phyloP scores from a whole-genome alignment of 1,140 invertebrate genomes.

The fruit fly (Drosophila melanogaster) region Release_6_plus_ISO1_MT NT_033777.3:24662501-24663000 shows the following conservation, averaged over 20 bases:
- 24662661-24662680: conserved; percentile 70
- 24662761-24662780: conserved; percentile 54
- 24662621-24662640: conserved; percentile 36
- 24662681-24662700: conserved; percentile 55
- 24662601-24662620: conserved; percentile 28
- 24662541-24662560: conserved; percentile 54
- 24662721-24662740: conserved; percentile 23
- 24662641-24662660: conserved; percentile 43
- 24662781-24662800: conserved; percentile 41
- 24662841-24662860: conserved; percentile 54
- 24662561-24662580: conserved; percentile 38
- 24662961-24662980: not conserved
- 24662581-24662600: conserved; percentile 47
- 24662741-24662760: conserved; percentile 32
- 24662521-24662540: conserved; percentile 69
- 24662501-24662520: conserved; percentile 83
- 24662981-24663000: conserved; percentile 1
- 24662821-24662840: conserved; percentile 49
- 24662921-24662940: conserved; percentile 13
- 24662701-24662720: conserved; percentile 4
- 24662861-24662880: not conserved
- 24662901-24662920: conserved; percentile 3
- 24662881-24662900: conserved; percentile 29
- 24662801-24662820: conserved; percentile 42
- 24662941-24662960: conserved; percentile 1